phyloP scores from a whole-genome alignment of 1,140 invertebrate species.

The Drosophila yakuba region DNA sequence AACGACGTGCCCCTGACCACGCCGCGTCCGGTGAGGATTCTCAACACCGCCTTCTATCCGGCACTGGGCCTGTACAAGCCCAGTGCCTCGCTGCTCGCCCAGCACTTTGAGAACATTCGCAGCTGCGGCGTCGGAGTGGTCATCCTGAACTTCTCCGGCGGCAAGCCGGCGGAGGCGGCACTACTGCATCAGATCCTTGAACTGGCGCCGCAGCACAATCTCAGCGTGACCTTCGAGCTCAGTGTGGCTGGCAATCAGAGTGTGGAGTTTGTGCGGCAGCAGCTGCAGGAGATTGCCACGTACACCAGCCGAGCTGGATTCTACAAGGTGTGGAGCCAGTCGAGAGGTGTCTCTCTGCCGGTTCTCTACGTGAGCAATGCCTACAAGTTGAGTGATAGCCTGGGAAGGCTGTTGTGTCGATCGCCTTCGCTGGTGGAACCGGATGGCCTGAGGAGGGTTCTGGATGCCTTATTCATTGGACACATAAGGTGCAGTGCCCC shows the following conservation, averaged over 20 bases:
- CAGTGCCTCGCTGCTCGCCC: slow-evolving; percentile 62
- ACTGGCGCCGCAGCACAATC: slow-evolving; percentile 74
- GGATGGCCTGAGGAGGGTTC: slow-evolving; percentile 85
- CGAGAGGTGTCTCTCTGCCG: slow-evolving; percentile 81
- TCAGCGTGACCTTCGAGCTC: slow-evolving; percentile 77
- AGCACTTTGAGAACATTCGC: slow-evolving; percentile 80
- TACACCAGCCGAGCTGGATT: slow-evolving; percentile 85
- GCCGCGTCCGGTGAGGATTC: slow-evolving; percentile 57
- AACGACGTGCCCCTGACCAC: slow-evolving; percentile 67
- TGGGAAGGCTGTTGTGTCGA: slow-evolving; percentile 86
- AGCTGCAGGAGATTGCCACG: slow-evolving; percentile 60
- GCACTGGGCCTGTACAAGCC: slow-evolving; percentile 76
- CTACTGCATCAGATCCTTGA: slow-evolving; percentile 69
- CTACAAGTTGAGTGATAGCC: slow-evolving; percentile 86
- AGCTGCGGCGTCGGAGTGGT: slow-evolving; percentile 80
- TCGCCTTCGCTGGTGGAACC: slow-evolving; percentile 67
- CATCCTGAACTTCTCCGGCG: slow-evolving; percentile 58
- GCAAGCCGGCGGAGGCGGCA: slow-evolving; percentile 49
- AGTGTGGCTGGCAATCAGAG: slow-evolving; percentile 76
- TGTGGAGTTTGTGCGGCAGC: slow-evolving; percentile 70
- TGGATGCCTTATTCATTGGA: slow-evolving; percentile 87
- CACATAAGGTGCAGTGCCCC: slow-evolving; percentile 85
- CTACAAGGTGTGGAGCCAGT: slow-evolving; percentile 85
- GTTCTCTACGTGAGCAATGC: slow-evolving; percentile 88
- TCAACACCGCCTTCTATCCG: slow-evolving; percentile 83